phyloP scores from a whole-genome alignment of 2,797 vertebrate genomes.

The Chanos chanos region DNA sequence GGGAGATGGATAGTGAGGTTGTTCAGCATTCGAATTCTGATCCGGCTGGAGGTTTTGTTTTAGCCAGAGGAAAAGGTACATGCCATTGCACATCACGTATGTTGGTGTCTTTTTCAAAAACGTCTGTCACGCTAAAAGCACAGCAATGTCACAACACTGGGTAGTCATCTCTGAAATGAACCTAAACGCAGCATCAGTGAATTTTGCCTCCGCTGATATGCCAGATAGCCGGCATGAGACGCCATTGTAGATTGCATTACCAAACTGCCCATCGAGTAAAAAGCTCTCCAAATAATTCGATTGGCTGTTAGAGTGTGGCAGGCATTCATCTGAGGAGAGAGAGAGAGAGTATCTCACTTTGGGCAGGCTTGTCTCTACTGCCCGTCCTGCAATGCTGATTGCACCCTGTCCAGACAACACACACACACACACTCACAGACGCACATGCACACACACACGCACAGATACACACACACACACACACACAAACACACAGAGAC shows the following conservation, averaged over 20 bases:
- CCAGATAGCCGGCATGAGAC: constrained; percentile 30
- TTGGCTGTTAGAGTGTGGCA: constrained; percentile 37
- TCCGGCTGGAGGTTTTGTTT: constrained; percentile 12
- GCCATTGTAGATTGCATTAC: constrained; percentile 43
- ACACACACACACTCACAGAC: not conserved
- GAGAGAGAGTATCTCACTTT: constrained; percentile 16
- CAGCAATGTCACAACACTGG: constrained; percentile 28
- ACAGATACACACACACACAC: not conserved
- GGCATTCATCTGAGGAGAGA: constrained; percentile 37
- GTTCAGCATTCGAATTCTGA: constrained; percentile 17
- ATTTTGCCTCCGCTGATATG: constrained; percentile 30
- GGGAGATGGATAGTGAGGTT: constrained; percentile 29
- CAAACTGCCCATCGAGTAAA: constrained; percentile 41
- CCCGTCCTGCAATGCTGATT: constrained; percentile 34
- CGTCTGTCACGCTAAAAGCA: constrained; percentile 29
- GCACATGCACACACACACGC: not conserved
- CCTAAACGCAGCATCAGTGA: constrained; percentile 24
- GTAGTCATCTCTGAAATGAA: constrained; percentile 33
- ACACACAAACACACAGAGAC: not conserved
- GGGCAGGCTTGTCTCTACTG: constrained; percentile 11
- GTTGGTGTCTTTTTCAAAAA: constrained; percentile 21
- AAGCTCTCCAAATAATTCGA: constrained; percentile 45
- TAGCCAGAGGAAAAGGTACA: constrained; percentile 28
- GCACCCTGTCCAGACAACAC: constrained; percentile 22
- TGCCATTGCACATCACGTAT: constrained; percentile 21